Base-by-base conservation (phyloP, 2,797 vertebrate species). In the Heterohyrax brucei region DNA sequence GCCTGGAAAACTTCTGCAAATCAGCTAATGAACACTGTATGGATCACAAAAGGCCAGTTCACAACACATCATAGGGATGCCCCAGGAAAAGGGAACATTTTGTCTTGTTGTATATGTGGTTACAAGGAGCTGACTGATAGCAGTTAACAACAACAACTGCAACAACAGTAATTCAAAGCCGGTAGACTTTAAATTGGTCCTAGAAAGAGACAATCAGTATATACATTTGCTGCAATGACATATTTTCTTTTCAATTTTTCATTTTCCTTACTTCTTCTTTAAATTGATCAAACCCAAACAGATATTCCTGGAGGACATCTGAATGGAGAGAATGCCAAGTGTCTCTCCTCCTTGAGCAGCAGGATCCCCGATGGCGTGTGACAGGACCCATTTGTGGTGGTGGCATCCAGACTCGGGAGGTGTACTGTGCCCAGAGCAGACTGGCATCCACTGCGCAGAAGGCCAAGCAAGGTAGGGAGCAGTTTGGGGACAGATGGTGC, bases 301-400 rank as follows among this genome's bases (percentile, higher is more conserved):
- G 99, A 98, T 99, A 99, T 96, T 98, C 98, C 95, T 99, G 99
- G 99, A 99, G 98, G 98, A 99, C 98, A 56, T 99, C 99, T 10
- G 99, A 99, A 96, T 99, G 99, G 99, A 99, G 98, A 8, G 98
- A 99, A 79, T 99, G 99, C 97, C 99, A 98, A 62, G 98, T 99
- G 50, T 98, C 98, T 95, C 98, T 99, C 28, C 98, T 99, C 80
- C 98, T 99, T 53, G 98, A 99, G 93, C 99, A 99, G 94, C 99
- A 99, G 95, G 98, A 99, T 88, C 97, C 97, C 89, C 98, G 94
- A 24, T 98, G 97, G 18, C 98, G 96, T 33, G 98, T 98, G 96
- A 96, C 91, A 13, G 97, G 89, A 97, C 84, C 97, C 50, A 97
- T 99, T 53, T 99, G 99, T 86, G 99, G 99, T 96, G 99, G 99